These are phyloP conservation scores for Gymnocephalus cernua DNA, from an alignment of 2,113 vertebrate species.

Conservation along the genomic window DNA sequence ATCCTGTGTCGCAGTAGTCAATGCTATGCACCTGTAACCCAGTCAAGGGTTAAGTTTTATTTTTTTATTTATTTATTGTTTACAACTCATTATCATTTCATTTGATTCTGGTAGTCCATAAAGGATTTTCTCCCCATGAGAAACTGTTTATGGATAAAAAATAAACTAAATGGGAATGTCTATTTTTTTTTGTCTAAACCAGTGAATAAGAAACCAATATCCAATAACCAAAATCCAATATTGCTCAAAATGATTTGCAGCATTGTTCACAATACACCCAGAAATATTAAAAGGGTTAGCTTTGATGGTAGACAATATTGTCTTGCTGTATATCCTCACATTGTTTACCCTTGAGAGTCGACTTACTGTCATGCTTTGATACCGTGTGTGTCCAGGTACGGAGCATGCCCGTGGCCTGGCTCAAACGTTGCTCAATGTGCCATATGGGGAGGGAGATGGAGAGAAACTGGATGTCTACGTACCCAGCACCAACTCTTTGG, in stretches of 20 bases:
- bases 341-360: too few relatives aligned
- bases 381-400: slow-evolving; percentile 83
- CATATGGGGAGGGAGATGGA: slow-evolving; percentile 85
- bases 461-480: slow-evolving; percentile 93
- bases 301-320: neutral
- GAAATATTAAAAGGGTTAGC: neutral
- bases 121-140: neutral
- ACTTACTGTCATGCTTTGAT: neutral
- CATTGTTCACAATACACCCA: neutral
- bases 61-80: too few relatives aligned
- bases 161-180: neutral
- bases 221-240: neutral
- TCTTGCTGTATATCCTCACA: neutral
- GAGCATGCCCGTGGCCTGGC: slow-evolving; percentile 75
- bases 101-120: too few relatives aligned
- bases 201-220: neutral
- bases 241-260: neutral
- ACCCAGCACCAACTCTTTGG: slow-evolving; percentile 76
- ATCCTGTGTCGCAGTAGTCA: too few relatives aligned
- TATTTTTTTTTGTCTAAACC: neutral
- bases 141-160: neutral
- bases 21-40: too few relatives aligned
- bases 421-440: slow-evolving; percentile 84
- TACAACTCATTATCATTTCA: too few relatives aligned
- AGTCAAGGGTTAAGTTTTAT: too few relatives aligned